Evolutionary conservation across 2,888 invertebrate species (phyloP), one percentile per base, ranked within the genome.

Genomic region (Rotaria macrura): DNA sequence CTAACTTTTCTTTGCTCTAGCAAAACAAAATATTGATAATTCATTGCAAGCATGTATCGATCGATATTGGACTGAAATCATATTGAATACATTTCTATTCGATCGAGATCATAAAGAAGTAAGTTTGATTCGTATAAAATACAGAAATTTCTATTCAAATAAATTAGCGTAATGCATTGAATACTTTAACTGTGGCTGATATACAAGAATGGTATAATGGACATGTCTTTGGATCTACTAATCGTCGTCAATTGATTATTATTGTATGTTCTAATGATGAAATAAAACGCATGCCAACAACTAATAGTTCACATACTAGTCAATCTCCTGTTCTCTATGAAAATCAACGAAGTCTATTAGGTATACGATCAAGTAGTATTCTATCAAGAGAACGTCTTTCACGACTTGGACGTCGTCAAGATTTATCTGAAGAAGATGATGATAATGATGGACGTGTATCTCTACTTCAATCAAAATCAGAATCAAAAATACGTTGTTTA

Each of bases 11-110:
- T 12, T 14, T 65, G 5, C 3, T 79, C 25, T 43, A 79, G 79
- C 25, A 25, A 79, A 79, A 79, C 79, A 79, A 43, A 79, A 7
- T 40, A 40, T 79, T 25, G 79, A 79, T 43, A 79, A 25, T 25
- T 79, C 79, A 0, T 79, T 79, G 43, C 79, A 79, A 79, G n/a
- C 25, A n/a, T 40, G 40, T 79, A n/a, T 79, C 6, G 79, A 79
- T 79, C 79, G 79, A 79, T 79, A 43, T 79, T 79, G 79, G 79
- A 79, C 79, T 12, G 79, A 79, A 79, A 79, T 79, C n/a, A 25
- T 79, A 40, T 43, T 79, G 14, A 40, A 79, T n/a, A n/a, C 79
- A n/a, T 79, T 43, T 43, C 5, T 79, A 23, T 79, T 79, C 10
- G 79, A 79, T n/a, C 40, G 79, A n/a, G 25, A 43, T 43, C 23